Evolutionary conservation across 2,113 vertebrate genomes (phyloP).

Genomic region (Piliocolobus tephrosceles): DNA sequence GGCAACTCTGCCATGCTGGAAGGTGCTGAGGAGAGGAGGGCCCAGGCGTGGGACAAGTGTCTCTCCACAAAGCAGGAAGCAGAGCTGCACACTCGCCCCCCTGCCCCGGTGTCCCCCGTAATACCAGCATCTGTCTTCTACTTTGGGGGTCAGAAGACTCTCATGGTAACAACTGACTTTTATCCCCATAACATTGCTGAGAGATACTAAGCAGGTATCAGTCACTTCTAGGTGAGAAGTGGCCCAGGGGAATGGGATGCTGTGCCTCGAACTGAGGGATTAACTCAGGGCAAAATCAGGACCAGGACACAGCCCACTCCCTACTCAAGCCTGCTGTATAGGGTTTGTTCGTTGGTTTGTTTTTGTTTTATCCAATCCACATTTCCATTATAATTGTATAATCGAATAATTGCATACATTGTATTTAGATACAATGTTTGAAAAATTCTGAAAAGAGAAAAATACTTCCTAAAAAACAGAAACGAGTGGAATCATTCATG

Average conservation of each 20-base stretch:
- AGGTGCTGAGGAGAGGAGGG: fast-evolving
- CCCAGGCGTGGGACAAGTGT: background rate
- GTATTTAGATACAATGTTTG: background rate
- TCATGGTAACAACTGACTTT: background rate
- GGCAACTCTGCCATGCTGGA: fast-evolving
- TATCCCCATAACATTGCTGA: fast-evolving
- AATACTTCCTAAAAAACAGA: background rate
- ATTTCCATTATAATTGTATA: background rate
- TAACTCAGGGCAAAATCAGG: fast-evolving
- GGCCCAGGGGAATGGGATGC: too few species aligned
- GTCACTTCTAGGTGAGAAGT: background rate
- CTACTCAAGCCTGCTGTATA: fast-evolving
- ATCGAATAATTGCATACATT: background rate
- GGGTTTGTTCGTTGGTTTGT: background rate
- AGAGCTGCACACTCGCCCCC: fast-evolving
- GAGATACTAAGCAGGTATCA: fast-evolving
- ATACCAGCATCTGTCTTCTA: fast-evolving
- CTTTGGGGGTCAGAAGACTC: too few species aligned
- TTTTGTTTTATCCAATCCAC: background rate
- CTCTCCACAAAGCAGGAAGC: too few species aligned
- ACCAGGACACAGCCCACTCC: fast-evolving
- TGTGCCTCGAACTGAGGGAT: too few species aligned
- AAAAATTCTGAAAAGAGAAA: background rate
- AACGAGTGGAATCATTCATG: too few species aligned
- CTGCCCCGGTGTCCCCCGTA: fast-evolving